These are phyloP conservation scores for Chrysolina americana DNA, from an alignment of 2,888 invertebrate genomes.

Conservation along the genomic window DNA sequence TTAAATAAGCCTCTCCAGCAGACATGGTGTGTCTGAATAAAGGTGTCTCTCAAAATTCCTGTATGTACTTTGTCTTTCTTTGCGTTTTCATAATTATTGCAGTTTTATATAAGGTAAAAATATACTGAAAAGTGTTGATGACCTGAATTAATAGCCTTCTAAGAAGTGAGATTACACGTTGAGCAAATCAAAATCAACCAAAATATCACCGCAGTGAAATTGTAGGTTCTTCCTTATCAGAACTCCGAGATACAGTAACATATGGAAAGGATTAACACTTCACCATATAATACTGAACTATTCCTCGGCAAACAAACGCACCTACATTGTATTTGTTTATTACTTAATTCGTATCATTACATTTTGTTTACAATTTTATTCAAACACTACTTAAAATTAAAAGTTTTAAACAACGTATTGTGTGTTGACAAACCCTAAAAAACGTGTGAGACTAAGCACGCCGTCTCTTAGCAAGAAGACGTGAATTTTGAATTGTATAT, in stretches of 20 bases:
- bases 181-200: too few relatives aligned
- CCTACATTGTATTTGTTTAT: slow-evolving; percentile 47
- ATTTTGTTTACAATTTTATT: slow-evolving; percentile 34
- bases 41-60: too few relatives aligned
- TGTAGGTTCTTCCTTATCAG: not conserved
- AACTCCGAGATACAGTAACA: not conserved
- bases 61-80: too few relatives aligned
- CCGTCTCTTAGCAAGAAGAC: slow-evolving; percentile 32
- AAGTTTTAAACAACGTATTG: slow-evolving; percentile 40
- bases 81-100: too few relatives aligned
- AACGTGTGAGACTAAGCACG: slow-evolving; percentile 41
- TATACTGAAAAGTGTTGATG: too few relatives aligned
- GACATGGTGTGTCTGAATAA: too few relatives aligned
- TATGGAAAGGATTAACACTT: slow-evolving; percentile 14
- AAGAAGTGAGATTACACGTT: too few relatives aligned
- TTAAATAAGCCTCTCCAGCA: too few relatives aligned
- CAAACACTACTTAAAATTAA: slow-evolving; percentile 41
- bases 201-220: not conserved
- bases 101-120: too few relatives aligned
- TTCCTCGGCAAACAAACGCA: slow-evolving; percentile 46
- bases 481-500: slow-evolving; percentile 18
- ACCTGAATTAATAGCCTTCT: too few relatives aligned
- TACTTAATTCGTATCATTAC: slow-evolving; percentile 47
- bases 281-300: slow-evolving; percentile 24
- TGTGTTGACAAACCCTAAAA: slow-evolving; percentile 43